Base-by-base conservation (phyloP, 2,888 invertebrate species). In the Cryptocephalus moraei region DNA sequence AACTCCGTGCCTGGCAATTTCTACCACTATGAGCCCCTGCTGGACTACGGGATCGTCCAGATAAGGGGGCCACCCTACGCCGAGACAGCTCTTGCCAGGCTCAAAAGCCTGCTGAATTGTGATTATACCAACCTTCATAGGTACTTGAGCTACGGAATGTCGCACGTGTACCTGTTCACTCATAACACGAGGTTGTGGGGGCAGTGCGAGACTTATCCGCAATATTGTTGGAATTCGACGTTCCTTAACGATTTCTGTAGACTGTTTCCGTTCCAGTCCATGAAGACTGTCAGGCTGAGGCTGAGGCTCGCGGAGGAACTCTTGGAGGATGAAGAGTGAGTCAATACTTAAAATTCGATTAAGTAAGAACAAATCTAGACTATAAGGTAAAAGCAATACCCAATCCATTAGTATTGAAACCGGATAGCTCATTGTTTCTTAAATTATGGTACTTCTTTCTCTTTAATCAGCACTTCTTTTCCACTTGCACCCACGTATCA, bases 11-110 rank as follows among this genome's bases (percentile, higher is more conserved):
- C 91, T 12, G 90, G 82, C 32, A 91, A 86, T 67, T 92, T 79
- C 70, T 92, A 91, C 72, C 91, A 91, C 67, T 92, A 91, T 65
- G 92, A 93, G 69, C 92, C 92, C 33, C 72, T 92, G 50, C 73
- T 91, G 49, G 83, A 87, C 63, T 87, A 84, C 70, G 86, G 84
- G 51, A 89, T 91, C 57, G 76, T 84, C 55, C 89, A 89, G 74
- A 82, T 91, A 48, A 77, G 91, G 59, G 84, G 84, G 8, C 78
- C 83, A 14, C 84, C 85, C 3, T 71, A 82, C 42, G 79, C 84
- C n/a, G 75, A 78, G 38, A 70, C 76, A 56, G 88, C 87, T 31
- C 64, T 89, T 49, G 71, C 71, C 47, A 82, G 79, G 63, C 73
- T 91, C 45, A 83, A 81, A 64, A 77, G 80, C 55, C 76, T 91